Conservation (phyloP, 2,888 invertebrate genomes). For the Ceraclea dissimilis region DNA sequence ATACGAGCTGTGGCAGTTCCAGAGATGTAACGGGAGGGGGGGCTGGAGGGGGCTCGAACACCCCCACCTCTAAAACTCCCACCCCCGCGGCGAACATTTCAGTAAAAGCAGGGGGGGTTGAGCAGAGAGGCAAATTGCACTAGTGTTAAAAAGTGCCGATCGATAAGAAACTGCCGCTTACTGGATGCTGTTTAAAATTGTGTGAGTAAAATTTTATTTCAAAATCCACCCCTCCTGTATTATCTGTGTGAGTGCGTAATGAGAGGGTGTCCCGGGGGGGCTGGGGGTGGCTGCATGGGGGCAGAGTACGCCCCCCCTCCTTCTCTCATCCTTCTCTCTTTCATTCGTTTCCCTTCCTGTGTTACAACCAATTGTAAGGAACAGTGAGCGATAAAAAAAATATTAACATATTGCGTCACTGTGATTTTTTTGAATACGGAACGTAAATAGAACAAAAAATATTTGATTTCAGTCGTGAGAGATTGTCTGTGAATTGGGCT, state of each 20-base stretch:
- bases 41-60: slow-evolving; percentile 24
- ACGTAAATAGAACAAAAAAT: too few relatives aligned
- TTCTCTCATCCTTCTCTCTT: not conserved
- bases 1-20: too few relatives aligned
- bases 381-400: not conserved
- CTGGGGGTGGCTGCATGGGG: slow-evolving; percentile 14
- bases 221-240: slow-evolving; percentile 33
- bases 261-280: slow-evolving; percentile 20
- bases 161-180: slow-evolving; percentile 51
- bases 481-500: too few relatives aligned
- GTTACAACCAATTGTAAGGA: not conserved
- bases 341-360: not conserved
- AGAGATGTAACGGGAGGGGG: slow-evolving; percentile 18
- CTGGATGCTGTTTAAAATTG: slow-evolving; percentile 44
- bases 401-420: not conserved
- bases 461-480: too few relatives aligned
- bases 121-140: slow-evolving; percentile 32
- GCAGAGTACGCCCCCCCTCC: slow-evolving; percentile 24
- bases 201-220: slow-evolving; percentile 50
- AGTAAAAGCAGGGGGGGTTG: slow-evolving; percentile 25
- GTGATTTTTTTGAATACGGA: too few relatives aligned
- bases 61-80: slow-evolving; percentile 20
- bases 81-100: slow-evolving; percentile 26
- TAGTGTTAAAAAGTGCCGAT: slow-evolving; percentile 55
- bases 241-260: slow-evolving; percentile 25